Conservation (phyloP, 2,113 vertebrate species). For the Macrotis lagotis region DNA sequence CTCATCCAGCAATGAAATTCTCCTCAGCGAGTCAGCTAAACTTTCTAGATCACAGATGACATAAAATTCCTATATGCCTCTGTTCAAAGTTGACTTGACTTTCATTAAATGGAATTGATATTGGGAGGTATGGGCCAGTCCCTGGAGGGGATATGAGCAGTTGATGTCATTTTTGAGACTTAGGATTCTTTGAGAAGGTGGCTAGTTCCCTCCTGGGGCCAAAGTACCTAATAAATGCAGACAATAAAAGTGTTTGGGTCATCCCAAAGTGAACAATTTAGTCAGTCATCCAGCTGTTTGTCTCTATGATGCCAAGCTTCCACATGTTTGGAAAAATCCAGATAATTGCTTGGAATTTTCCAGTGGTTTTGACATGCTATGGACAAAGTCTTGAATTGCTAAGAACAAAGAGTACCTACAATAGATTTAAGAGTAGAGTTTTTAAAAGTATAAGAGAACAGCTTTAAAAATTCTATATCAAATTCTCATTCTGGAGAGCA, state of each 20-base stretch:
- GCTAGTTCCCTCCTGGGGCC: neutral
- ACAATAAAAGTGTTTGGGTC: neutral
- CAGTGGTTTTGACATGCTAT: conserved; percentile 23
- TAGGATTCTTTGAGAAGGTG: neutral
- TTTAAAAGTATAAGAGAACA: conserved; percentile 24
- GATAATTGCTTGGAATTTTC: neutral
- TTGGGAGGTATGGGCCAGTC: neutral
- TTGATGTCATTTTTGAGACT: neutral
- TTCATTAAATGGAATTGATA: neutral
- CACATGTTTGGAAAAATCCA: neutral
- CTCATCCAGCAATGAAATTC: neutral
- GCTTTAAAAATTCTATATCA: neutral
- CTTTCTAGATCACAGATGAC: neutral
- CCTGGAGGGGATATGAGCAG: neutral
- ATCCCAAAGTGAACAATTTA: neutral
- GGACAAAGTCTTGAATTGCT: neutral
- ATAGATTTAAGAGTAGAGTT: neutral
- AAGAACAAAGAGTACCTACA: neutral
- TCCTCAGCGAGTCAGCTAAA: neutral
- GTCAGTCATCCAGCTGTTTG: neutral
- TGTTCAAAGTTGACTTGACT: neutral
- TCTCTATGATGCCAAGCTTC: neutral
- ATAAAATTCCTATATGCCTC: neutral
- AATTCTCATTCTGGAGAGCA: neutral
- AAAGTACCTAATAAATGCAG: neutral